Evolutionary conservation across 2,113 vertebrate genomes (phyloP).

Genomic region (Boleophthalmus pectinirostris): DNA sequence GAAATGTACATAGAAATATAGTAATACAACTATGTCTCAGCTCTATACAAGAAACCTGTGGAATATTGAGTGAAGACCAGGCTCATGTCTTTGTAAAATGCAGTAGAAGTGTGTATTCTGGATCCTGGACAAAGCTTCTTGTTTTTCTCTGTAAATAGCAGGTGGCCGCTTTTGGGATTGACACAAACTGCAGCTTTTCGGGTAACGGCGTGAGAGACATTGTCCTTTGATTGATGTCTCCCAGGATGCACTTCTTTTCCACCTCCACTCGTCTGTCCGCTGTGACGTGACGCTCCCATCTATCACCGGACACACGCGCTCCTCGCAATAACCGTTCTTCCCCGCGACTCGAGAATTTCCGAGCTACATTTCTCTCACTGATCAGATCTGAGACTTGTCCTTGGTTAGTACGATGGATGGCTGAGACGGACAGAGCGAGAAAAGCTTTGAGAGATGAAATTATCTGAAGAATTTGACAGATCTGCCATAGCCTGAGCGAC

Average conservation of each 20-base stretch:
- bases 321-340: slow-evolving; percentile 22
- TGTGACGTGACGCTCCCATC: slow-evolving; percentile 19
- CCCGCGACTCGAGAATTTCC: slow-evolving; percentile 31
- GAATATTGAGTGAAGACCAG: too few species aligned
- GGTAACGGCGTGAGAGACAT: slow-evolving; percentile 1
- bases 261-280: slow-evolving; percentile 1
- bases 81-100: too few species aligned
- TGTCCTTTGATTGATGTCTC: slow-evolving; percentile 9
- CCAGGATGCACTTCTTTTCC: slow-evolving; percentile 5
- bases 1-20: too few species aligned
- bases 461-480: background rate
- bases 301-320: slow-evolving; percentile 21
- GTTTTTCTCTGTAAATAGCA: background rate
- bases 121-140: background rate
- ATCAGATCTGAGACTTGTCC: background rate
- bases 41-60: too few species aligned
- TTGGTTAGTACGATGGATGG: background rate
- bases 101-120: too few species aligned
- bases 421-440: background rate
- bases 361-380: background rate
- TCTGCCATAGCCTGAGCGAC: background rate
- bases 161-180: background rate
- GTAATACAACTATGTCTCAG: too few species aligned
- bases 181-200: background rate
- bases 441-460: background rate